Evolutionary conservation across 2,113 vertebrate species (phyloP).

Genomic region (Thermophis baileyi): DNA sequence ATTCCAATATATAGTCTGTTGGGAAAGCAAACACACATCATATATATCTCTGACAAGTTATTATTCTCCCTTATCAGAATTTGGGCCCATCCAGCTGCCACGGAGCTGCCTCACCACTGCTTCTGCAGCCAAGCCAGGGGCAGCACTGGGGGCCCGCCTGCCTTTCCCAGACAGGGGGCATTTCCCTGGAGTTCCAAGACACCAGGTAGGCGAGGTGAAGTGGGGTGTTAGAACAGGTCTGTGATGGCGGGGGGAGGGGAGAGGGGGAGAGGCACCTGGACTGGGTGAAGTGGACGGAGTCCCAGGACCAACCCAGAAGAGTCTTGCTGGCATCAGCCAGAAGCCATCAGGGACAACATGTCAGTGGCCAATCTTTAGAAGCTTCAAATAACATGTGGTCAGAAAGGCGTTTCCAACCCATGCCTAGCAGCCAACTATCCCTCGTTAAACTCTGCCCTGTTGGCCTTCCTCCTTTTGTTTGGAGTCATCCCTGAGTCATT

Average conservation of each 20-base stretch:
- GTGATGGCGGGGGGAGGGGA: too few relatives aligned
- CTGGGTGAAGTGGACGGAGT: neutral
- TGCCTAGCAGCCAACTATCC: neutral
- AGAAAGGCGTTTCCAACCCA: neutral
- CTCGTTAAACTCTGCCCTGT: neutral
- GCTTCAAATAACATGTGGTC: neutral
- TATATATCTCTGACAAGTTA: conserved; percentile 82
- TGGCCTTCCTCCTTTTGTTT: neutral
- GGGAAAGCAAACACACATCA: conserved; percentile 75
- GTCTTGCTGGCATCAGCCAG: neutral
- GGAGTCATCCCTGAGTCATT: neutral
- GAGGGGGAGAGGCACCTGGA: neutral
- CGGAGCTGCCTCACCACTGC: conserved; percentile 53
- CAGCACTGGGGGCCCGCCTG: fast-evolving
- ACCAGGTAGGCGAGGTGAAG: neutral
- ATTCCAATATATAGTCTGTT: conserved; percentile 72
- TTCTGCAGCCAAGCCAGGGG: neutral
- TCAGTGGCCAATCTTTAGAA: neutral
- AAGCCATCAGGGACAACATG: neutral
- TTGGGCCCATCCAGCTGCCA: conserved; percentile 55
- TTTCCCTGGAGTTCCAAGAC: too few relatives aligned
- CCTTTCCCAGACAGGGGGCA: fast-evolving
- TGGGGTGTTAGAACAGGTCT: neutral
- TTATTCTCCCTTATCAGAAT: conserved; percentile 82
- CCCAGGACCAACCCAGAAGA: neutral